Base-by-base conservation (phyloP, 2,797 vertebrate genomes). In the Paramormyrops hopkinsi region DNA sequence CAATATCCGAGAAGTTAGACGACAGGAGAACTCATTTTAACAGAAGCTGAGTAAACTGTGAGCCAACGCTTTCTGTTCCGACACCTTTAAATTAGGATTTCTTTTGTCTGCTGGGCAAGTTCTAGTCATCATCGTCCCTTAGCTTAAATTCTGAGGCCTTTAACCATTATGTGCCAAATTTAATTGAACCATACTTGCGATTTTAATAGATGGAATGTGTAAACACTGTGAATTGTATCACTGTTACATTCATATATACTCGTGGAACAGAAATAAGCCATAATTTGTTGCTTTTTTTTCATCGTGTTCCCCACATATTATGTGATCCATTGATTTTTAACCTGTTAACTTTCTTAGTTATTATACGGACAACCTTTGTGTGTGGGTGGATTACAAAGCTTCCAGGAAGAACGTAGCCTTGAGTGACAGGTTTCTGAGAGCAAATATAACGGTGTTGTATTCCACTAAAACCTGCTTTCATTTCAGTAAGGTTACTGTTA, bases 141-240 rank as follows among this genome's bases (percentile, higher is more conserved):
- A 93, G 93, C 91, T 95, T 92, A 89, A 91, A 94, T 92, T 93
- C 93, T 93, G 94, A 94, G 94, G 96, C 95, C 96, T 96, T 96
- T 91, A 89, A 95, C 95, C 96, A 93, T 94, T 93, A 90, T 94
- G 96, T 97, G 96, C 96, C 96, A 94, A 88, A 93, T 94, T 89
- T 91, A 91, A 92, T 92, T 89, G 44, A 90, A 91, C 88, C 90
- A 14, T 93, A 91, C 91, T 93, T 93, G 90, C 91, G 94, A 91
- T 95, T 96, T 95, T 92, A 92, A 91, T 91, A 76, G 89, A 90
- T 94, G 92, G 90, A 95, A 95, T 94, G 93, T 94, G 93, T 87
- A 90, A 92, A 91, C 90, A 91, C 89, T 87, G 86, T 90, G 92
- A 92, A 90, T 90, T 93, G 94, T 88, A 90, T 92, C 79, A 84